These are phyloP conservation scores for Leptinotarsa lineolata DNA, from an alignment of 1,140 invertebrate genomes.

Conservation along the genomic window DNA sequence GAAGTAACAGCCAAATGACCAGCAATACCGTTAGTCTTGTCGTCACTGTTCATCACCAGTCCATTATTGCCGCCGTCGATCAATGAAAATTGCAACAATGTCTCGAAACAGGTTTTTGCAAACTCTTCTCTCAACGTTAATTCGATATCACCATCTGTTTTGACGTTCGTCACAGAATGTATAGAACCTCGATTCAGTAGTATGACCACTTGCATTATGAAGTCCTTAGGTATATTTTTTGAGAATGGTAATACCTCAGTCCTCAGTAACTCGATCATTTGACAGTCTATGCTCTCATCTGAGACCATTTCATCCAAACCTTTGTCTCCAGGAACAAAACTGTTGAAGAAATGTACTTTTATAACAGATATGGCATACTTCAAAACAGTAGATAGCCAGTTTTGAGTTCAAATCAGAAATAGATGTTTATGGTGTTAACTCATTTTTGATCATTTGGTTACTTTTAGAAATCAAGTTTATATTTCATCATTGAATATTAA, in stretches of 20 bases:
- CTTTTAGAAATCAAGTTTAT: too few species aligned
- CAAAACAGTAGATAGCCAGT: too few species aligned
- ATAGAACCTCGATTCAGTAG: conserved; percentile 93
- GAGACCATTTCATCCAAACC: conserved; percentile 81
- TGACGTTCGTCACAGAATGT: conserved; percentile 78
- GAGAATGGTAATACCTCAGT: conserved; percentile 86
- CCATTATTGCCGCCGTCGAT: conserved; percentile 63
- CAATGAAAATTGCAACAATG: conserved; percentile 89
- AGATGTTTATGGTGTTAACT: too few species aligned
- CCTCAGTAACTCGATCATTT: conserved; percentile 83
- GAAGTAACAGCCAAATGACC: conserved; percentile 88
- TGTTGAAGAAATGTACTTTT: conserved; percentile 32
- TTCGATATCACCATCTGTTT: conserved; percentile 78
- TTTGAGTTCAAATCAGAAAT: too few species aligned
- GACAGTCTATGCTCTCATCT: conserved; percentile 84
- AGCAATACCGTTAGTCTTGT: conserved; percentile 67
- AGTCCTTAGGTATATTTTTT: conserved; percentile 78
- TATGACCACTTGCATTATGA: conserved; percentile 85
- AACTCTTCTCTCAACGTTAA: conserved; percentile 90
- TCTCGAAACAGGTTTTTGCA: conserved; percentile 95
- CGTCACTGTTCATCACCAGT: conserved; percentile 50
- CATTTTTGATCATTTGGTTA: too few species aligned
- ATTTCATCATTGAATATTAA: too few species aligned
- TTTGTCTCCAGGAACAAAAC: conserved; percentile 66
- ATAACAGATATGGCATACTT: too few species aligned